Conservation (phyloP, 1,140 invertebrate genomes). For the Holotrichia oblita region DNA sequence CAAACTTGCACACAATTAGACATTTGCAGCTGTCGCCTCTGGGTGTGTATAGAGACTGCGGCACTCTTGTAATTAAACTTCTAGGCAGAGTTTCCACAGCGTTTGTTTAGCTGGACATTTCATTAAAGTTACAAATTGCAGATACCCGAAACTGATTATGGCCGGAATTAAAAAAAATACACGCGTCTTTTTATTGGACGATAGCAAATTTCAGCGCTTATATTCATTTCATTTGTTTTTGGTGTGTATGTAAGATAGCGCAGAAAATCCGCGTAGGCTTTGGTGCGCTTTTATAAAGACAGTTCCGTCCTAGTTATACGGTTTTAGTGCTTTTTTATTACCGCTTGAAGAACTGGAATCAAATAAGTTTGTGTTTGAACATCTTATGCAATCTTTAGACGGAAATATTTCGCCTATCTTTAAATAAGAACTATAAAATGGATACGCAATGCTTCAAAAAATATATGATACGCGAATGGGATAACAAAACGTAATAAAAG, state of each 20-base stretch:
- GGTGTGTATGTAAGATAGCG: not conserved
- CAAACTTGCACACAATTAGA: slow-evolving; percentile 36
- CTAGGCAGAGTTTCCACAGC: not conserved
- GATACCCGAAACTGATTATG: not conserved
- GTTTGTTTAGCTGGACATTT: slow-evolving; percentile 20
- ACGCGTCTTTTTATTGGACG: not conserved
- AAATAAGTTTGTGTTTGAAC: slow-evolving; percentile 10
- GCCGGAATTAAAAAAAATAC: slow-evolving; percentile 9
- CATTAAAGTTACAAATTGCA: slow-evolving; percentile 29
- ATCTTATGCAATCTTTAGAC: not conserved
- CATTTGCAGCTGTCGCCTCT: slow-evolving; percentile 26
- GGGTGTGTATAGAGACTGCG: not conserved
- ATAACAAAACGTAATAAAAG: not conserved
- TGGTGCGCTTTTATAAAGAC: not conserved
- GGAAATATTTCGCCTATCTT: not conserved
- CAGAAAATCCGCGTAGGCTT: not conserved
- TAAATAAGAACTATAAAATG: not conserved
- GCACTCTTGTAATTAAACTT: slow-evolving; percentile 23
- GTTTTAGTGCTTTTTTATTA: slow-evolving; percentile 30
- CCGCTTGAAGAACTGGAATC: not conserved
- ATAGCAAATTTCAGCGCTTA: not conserved
- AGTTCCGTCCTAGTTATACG: slow-evolving; percentile 31
- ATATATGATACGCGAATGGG: not conserved
- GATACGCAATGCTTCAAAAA: no score
- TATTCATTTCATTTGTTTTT: slow-evolving; percentile 1